These are phyloP conservation scores for Phodopus roborovskii DNA, from an alignment of 2,113 vertebrate genomes.

Conservation along the genomic window DNA sequence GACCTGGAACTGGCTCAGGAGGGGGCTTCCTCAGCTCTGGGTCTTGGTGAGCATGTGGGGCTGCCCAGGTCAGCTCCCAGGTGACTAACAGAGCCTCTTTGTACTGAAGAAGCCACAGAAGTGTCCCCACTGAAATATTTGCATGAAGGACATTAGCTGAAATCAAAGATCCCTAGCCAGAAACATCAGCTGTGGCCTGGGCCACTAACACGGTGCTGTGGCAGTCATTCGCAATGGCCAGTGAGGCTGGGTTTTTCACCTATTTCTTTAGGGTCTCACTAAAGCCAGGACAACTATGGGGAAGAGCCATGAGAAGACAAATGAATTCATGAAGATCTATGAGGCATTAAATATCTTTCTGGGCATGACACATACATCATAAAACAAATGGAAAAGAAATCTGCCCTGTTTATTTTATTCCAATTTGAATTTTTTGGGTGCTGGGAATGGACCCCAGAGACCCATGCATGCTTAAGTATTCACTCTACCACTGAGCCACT, in stretches of 20 bases:
- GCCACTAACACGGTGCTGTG: fast-evolving
- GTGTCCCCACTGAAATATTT: neutral
- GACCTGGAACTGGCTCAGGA: neutral
- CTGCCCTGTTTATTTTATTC: neutral
- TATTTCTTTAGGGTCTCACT: neutral
- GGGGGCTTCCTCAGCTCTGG: fast-evolving
- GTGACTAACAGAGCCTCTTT: neutral
- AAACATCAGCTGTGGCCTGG: fast-evolving
- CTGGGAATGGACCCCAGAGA: neutral
- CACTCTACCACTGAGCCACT: neutral
- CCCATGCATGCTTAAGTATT: neutral
- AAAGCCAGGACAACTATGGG: neutral
- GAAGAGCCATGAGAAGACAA: fast-evolving
- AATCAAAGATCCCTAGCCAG: neutral
- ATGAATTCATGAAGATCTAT: neutral
- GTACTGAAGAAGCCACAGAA: neutral
- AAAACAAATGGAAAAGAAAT: neutral
- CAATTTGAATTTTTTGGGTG: neutral
- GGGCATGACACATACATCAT: neutral
- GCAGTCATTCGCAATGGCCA: fast-evolving
- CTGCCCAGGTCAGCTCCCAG: neutral
- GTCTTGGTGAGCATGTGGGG: neutral
- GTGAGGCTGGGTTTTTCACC: neutral
- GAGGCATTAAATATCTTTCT: neutral
- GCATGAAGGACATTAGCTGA: neutral